phyloP scores from a whole-genome alignment of 2,888 invertebrate species.

The Parnassius glacialis region DNA sequence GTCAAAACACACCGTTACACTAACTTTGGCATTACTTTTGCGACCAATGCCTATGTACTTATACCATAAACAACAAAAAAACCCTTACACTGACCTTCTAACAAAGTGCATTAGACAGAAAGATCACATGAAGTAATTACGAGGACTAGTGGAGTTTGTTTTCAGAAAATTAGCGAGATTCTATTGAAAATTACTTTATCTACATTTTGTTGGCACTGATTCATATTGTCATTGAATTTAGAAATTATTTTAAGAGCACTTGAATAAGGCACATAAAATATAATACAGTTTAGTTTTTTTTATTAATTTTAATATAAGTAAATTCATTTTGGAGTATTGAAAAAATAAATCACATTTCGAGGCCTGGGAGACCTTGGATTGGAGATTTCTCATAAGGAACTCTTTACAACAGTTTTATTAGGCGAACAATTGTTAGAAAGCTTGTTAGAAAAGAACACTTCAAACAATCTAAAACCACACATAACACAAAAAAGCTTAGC shows the following conservation, averaged over 20 bases:
- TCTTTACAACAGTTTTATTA: background rate
- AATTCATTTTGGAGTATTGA: background rate
- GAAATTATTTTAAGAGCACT: constrained; percentile 7
- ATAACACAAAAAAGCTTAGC: constrained; percentile 45
- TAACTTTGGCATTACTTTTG: constrained; percentile 72
- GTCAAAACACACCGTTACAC: constrained; percentile 37
- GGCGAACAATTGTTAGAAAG: constrained; percentile 34
- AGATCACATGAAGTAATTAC: constrained; percentile 19
- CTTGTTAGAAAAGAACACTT: constrained; percentile 41
- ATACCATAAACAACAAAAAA: background rate
- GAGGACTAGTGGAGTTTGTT: constrained; percentile 57
- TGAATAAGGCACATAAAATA: constrained; percentile 22
- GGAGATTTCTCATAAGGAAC: background rate
- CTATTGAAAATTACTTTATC: constrained; percentile 41
- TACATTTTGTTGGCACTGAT: constrained; percentile 48
- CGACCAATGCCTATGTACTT: constrained; percentile 51
- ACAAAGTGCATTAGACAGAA: background rate
- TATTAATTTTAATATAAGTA: constrained; percentile 4
- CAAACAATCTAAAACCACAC: constrained; percentile 47
- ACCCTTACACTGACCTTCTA: too few relatives aligned
- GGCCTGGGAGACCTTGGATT: background rate
- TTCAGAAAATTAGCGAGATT: constrained; percentile 53
- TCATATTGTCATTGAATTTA: background rate
- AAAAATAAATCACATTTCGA: constrained; percentile 2
- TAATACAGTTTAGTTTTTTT: background rate